Percentiles rank a stretch among this genome's conserved stretches.
Conservation (phyloP, 2,888 invertebrate species). For the Dryobotodes eremita region DNA sequence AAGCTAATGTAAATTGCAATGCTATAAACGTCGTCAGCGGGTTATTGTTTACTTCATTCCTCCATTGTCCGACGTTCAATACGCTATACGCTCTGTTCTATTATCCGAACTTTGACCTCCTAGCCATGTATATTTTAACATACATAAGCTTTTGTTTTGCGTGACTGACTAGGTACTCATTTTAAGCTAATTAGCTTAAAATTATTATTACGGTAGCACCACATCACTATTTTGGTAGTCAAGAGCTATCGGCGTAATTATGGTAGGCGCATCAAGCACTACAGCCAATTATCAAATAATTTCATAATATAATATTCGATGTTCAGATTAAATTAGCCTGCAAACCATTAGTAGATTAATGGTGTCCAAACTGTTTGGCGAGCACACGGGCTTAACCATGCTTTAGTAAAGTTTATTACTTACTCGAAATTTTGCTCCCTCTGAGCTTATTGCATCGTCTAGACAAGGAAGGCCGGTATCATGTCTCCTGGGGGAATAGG, state of each 20-base stretch:
- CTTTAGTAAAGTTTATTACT: conserved; percentile 43
- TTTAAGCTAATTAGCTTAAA: conserved; percentile 30
- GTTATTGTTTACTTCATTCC: conserved; percentile 57
- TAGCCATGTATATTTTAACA: conserved; percentile 39
- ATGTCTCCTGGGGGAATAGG: conserved; percentile 81
- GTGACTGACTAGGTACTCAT: conserved; percentile 24
- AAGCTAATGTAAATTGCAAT: conserved; percentile 52
- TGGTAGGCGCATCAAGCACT: conserved; percentile 2
- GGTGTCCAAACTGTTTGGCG: conserved; percentile 16
- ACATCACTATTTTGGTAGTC: conserved; percentile 30
- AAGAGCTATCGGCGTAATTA: conserved; percentile 30
- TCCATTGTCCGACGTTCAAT: conserved; percentile 51
- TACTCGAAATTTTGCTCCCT: conserved; percentile 41
- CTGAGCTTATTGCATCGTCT: conserved; percentile 77
- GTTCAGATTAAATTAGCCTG: conserved; percentile 36
- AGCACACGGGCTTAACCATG: conserved; percentile 6
- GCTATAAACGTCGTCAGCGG: conserved; percentile 47
- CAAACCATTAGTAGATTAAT: conserved; percentile 61
- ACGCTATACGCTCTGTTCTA: conserved; percentile 31
- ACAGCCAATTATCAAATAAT: conserved; percentile 38
- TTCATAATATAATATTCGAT: conserved; percentile 38
- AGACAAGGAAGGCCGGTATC: conserved; percentile 82
- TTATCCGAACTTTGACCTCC: conserved; percentile 60
- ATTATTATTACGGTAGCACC: conserved; percentile 12
- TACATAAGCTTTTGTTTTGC: conserved; percentile 35